A percentile compares a stretch with the other conserved stretches of the same genome.
Conservation (phyloP, 2,888 invertebrate species). For the Empis stercorea region DNA sequence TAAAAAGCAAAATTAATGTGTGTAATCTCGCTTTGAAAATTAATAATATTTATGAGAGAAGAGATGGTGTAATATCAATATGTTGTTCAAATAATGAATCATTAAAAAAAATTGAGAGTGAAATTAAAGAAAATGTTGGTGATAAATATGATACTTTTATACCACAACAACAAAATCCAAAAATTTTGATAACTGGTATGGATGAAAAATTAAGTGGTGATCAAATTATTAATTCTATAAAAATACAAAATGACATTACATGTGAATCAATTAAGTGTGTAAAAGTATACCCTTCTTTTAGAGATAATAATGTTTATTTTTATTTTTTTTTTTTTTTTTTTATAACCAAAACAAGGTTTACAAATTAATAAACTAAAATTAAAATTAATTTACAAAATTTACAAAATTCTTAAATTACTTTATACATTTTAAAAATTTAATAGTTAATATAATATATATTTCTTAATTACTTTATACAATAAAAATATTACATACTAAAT, state of each 20-base stretch:
- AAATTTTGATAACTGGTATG: neutral
- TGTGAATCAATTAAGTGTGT: neutral
- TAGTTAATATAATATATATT: too few relatives aligned
- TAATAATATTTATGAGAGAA: conserved; percentile 1
- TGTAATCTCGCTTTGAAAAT: neutral
- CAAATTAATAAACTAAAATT: too few relatives aligned
- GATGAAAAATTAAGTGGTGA: neutral
- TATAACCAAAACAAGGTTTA: too few relatives aligned
- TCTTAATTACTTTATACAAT: too few relatives aligned
- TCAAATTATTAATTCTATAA: conserved; percentile 1
- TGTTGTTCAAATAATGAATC: conserved; percentile 3
- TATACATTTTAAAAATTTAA: too few relatives aligned
- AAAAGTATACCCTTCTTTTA: neutral
- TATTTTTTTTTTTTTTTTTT: too few relatives aligned
- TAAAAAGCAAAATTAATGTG: too few relatives aligned
- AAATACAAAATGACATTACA: conserved; percentile 1
- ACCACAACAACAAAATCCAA: neutral
- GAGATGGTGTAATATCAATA: conserved; percentile 1
- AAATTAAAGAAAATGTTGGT: conserved; percentile 5
- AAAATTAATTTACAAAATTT: too few relatives aligned
- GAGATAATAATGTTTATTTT: conserved; percentile 2
- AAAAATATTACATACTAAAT: too few relatives aligned
- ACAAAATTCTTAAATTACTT: too few relatives aligned
- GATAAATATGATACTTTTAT: conserved; percentile 1
- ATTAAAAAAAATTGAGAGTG: conserved; percentile 1